Conservation (phyloP, 2,113 vertebrate species). For the Taxidea taxus region DNA sequence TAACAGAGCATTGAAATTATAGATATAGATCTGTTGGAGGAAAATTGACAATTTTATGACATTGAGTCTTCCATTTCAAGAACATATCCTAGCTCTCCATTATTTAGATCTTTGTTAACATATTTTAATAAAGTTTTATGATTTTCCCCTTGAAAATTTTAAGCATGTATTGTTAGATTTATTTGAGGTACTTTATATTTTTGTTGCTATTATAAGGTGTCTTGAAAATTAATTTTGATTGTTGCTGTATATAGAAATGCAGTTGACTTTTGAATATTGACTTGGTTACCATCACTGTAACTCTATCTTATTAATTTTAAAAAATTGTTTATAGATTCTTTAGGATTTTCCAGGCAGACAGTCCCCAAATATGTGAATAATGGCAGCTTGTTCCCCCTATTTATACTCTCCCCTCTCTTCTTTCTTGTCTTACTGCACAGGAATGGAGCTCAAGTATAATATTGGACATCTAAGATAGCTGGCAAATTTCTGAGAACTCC, state of each 20-base stretch:
- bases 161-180: conserved; percentile 1
- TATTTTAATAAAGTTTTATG: conserved; percentile 13
- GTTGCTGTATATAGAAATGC: background rate
- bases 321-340: background rate
- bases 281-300: background rate
- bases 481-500: background rate
- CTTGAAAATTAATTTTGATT: conserved; percentile 13
- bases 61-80: conserved; percentile 4
- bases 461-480: background rate
- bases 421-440: background rate
- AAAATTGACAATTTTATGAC: conserved; percentile 1
- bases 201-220: background rate
- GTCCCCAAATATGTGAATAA: background rate
- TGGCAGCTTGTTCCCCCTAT: background rate
- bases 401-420: background rate
- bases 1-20: background rate
- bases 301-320: background rate
- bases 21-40: background rate
- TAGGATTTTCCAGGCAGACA: background rate
- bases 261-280: background rate
- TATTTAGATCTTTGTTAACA: background rate
- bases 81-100: background rate
- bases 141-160: background rate
- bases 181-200: background rate
- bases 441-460: background rate